These are phyloP conservation scores for Eretmochelys imbricata DNA, from an alignment of 2,113 vertebrate genomes.

Conservation along the genomic window DNA sequence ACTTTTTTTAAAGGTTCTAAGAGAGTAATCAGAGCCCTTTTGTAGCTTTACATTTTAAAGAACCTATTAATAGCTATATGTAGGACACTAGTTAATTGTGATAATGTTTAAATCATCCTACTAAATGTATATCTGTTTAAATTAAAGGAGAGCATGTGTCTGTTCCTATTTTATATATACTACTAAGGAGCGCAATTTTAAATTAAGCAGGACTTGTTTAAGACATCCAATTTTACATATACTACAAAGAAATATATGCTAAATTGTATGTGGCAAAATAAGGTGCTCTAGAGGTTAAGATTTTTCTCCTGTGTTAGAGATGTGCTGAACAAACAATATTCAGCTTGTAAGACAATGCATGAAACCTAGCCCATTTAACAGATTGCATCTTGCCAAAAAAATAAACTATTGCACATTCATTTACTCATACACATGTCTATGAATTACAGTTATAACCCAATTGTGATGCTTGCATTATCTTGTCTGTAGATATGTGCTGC, in stretches of 20 bases:
- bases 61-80: background rate
- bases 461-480: conserved; percentile 46
- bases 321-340: conserved; percentile 48
- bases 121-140: background rate
- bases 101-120: background rate
- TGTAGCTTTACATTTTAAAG: background rate
- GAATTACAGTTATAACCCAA: conserved; percentile 44
- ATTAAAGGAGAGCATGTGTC: background rate
- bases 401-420: conserved; percentile 60
- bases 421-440: conserved; percentile 16
- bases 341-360: conserved; percentile 42
- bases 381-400: conserved; percentile 37
- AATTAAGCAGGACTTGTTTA: background rate
- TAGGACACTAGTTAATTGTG: background rate
- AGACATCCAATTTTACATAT: conserved; percentile 10
- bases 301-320: conserved; percentile 47
- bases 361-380: conserved; percentile 9
- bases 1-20: background rate
- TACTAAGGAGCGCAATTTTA: background rate
- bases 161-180: background rate
- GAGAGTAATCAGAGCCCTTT: background rate
- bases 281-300: conserved; percentile 30
- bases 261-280: background rate
- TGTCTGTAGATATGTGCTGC: conserved; percentile 36
- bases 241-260: background rate